Percentiles rank a stretch among this genome's conserved stretches.
phyloP scores from a whole-genome alignment of 2,888 invertebrate species.

The Euplagia quadripunctaria region DNA sequence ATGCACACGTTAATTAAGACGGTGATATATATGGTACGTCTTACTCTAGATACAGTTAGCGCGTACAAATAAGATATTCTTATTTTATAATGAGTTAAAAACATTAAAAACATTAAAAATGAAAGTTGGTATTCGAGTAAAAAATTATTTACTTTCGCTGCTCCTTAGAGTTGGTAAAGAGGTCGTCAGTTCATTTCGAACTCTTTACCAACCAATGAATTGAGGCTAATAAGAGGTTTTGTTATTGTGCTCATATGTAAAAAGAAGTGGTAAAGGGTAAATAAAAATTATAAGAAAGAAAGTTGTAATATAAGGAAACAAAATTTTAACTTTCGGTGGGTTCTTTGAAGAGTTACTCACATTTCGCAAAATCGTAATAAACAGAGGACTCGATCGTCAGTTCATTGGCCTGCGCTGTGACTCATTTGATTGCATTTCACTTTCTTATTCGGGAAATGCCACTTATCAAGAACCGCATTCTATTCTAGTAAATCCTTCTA shows the following conservation, averaged over 20 bases:
- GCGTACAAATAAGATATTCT: slow-evolving; percentile 21
- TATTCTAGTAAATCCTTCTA: slow-evolving; percentile 27
- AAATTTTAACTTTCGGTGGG: slow-evolving; percentile 61
- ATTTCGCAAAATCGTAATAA: slow-evolving; percentile 45
- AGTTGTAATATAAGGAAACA: slow-evolving; percentile 38
- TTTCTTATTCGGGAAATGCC: slow-evolving; percentile 70
- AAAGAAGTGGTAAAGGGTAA: slow-evolving; percentile 8
- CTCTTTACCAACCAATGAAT: not conserved
- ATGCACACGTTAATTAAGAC: slow-evolving; percentile 19
- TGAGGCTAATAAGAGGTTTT: slow-evolving; percentile 17
- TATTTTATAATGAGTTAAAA: slow-evolving; percentile 26
- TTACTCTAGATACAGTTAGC: slow-evolving; percentile 22
- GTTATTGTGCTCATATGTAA: slow-evolving; percentile 14
- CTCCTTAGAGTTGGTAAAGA: slow-evolving; percentile 26
- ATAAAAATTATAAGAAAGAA: slow-evolving; percentile 41
- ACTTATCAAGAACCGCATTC: slow-evolving; percentile 38
- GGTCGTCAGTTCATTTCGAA: slow-evolving; percentile 18
- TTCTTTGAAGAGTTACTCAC: slow-evolving; percentile 54
- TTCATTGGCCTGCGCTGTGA: slow-evolving; percentile 60
- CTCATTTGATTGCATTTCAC: slow-evolving; percentile 69
- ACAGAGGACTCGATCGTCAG: slow-evolving; percentile 48
- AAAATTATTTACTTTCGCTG: slow-evolving; percentile 30
- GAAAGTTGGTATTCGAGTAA: slow-evolving; percentile 28
- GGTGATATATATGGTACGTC: slow-evolving; percentile 7
- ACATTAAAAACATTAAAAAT: slow-evolving; percentile 30